Evolutionary conservation across 1,140 invertebrate species (phyloP).

Genomic region (Ericerus pela): DNA sequence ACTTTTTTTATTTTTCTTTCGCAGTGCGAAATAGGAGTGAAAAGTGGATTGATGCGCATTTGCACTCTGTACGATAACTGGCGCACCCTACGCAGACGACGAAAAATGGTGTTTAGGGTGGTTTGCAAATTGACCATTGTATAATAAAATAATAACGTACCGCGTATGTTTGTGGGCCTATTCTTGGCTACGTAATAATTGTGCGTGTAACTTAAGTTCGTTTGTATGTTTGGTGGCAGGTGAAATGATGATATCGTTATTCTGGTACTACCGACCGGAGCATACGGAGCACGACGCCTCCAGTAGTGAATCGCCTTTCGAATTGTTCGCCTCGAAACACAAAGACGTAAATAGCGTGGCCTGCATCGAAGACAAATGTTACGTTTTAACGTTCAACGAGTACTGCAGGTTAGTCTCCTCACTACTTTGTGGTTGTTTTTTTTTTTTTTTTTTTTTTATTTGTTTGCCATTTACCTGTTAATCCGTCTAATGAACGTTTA

Average conservation of each 20-base stretch:
- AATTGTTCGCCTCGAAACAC: conserved; percentile 90
- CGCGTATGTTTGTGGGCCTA: too few relatives aligned
- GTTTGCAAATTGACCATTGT: too few relatives aligned
- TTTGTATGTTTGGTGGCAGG: conserved; percentile 48
- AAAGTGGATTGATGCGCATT: too few relatives aligned
- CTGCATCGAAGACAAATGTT: conserved; percentile 96
- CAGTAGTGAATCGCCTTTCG: conserved; percentile 62
- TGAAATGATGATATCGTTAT: conserved; percentile 90
- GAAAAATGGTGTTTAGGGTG: too few relatives aligned
- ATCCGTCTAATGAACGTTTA: neutral
- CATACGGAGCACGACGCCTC: conserved; percentile 79
- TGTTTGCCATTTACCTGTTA: neutral
- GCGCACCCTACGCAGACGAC: too few relatives aligned
- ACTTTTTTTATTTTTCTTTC: too few relatives aligned
- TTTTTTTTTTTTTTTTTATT: neutral
- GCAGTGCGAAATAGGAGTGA: too few relatives aligned
- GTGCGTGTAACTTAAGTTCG: too few relatives aligned
- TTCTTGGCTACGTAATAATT: too few relatives aligned
- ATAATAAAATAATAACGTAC: too few relatives aligned
- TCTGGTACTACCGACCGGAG: conserved; percentile 96
- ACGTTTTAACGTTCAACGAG: conserved; percentile 90
- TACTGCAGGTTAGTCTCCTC: conserved; percentile 68
- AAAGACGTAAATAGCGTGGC: conserved; percentile 87
- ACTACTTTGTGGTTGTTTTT: neutral
- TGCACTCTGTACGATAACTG: too few relatives aligned